phyloP scores from a whole-genome alignment of 1,140 invertebrate genomes.

The Drosophila sucinea region DNA sequence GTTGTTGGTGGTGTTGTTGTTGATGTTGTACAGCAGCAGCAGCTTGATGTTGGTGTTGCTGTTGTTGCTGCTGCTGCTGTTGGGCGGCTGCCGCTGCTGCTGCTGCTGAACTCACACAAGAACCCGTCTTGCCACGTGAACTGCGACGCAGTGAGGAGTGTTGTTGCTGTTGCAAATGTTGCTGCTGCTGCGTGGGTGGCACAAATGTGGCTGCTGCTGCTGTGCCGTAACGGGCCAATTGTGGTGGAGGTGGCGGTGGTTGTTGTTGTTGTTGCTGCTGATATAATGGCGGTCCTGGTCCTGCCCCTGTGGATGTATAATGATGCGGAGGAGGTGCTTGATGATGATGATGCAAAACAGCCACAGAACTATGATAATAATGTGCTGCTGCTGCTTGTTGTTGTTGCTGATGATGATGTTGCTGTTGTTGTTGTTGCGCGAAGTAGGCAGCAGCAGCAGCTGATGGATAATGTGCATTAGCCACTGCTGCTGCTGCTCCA shows the following conservation, averaged over 20 bases:
- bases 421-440: conserved; percentile 62
- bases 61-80: conserved; percentile 37
- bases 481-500: conserved; percentile 50
- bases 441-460: conserved; percentile 63
- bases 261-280: conserved; percentile 43
- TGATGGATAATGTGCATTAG: conserved; percentile 57
- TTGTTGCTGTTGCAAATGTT: conserved; percentile 52
- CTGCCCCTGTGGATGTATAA: conserved; percentile 73
- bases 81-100: conserved; percentile 68
- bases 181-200: conserved; percentile 62
- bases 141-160: conserved; percentile 79
- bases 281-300: conserved; percentile 63
- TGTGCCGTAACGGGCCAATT: conserved; percentile 55
- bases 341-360: conserved; percentile 57
- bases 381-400: conserved; percentile 59
- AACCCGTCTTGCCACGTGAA: conserved; percentile 83
- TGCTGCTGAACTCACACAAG: conserved; percentile 82
- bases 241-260: conserved; percentile 23
- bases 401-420: conserved; percentile 52
- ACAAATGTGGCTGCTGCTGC: conserved; percentile 62
- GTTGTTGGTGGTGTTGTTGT: conserved; percentile 43
- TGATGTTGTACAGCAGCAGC: conserved; percentile 42
- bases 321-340: conserved; percentile 69
- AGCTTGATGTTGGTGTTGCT: conserved; percentile 62
- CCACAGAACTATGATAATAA: conserved; percentile 71